Conservation (phyloP, 2,797 vertebrate genomes). For the Dallia pectoralis region DNA sequence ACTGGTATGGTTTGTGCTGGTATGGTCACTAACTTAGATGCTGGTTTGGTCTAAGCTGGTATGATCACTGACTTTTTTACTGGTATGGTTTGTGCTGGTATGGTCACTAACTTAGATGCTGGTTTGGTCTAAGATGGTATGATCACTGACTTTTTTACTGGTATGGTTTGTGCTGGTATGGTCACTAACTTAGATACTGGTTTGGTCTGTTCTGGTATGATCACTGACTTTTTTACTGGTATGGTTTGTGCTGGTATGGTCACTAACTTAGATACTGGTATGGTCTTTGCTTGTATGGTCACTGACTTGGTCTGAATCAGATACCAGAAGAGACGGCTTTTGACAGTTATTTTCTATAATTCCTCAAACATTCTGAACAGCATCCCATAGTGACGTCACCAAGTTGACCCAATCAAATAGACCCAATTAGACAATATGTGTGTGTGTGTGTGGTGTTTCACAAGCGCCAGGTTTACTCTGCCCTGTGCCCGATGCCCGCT, state of each 20-base stretch:
- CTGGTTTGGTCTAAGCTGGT: no score
- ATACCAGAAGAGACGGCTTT: neutral
- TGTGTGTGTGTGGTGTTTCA: conserved; percentile 19
- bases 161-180: conserved; percentile 19
- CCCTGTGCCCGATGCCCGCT: conserved; percentile 45
- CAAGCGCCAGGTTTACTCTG: conserved; percentile 27
- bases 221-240: conserved; percentile 23
- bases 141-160: no score
- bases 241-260: conserved; percentile 20
- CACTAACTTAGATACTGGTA: neutral
- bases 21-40: conserved; percentile 29
- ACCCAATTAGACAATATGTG: conserved; percentile 26
- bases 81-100: conserved; percentile 19
- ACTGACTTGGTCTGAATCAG: conserved; percentile 17
- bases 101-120: conserved; percentile 30
- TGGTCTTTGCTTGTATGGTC: conserved; percentile 27
- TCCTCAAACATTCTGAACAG: neutral
- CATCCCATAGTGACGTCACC: neutral
- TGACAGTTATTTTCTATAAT: neutral
- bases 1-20: conserved; percentile 16
- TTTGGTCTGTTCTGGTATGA: conserved; percentile 19
- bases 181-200: conserved; percentile 25
- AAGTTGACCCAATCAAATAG: conserved; percentile 47
- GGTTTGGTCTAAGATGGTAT: no score
- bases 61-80: no score